Conservation (phyloP, 2,113 vertebrate species). For the Rhinogobius similis region DNA sequence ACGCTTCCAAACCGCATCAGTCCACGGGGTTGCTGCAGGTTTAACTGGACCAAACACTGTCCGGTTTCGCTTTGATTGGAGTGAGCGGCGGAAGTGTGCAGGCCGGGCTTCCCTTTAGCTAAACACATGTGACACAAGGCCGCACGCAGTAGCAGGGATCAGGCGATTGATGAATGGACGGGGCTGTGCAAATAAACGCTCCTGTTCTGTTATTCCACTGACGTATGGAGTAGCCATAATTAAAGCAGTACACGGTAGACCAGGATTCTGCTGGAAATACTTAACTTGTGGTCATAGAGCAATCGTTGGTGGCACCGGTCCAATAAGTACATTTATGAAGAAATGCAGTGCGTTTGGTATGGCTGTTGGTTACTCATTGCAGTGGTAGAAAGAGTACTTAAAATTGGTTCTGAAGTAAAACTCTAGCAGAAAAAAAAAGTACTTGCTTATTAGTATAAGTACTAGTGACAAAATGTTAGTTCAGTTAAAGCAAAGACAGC, state of each 20-base stretch:
- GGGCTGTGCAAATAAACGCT: slow-evolving; percentile 66
- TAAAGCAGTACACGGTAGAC: slow-evolving; percentile 21
- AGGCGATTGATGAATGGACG: slow-evolving; percentile 53
- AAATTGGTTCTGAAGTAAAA: too few relatives aligned
- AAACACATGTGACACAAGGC: slow-evolving; percentile 44
- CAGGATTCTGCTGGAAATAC: slow-evolving; percentile 30
- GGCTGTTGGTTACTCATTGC: neutral
- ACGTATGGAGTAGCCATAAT: slow-evolving; percentile 49
- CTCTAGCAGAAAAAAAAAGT: too few relatives aligned
- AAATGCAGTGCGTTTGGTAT: neutral
- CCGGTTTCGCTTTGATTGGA: slow-evolving; percentile 35
- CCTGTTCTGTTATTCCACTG: slow-evolving; percentile 63
- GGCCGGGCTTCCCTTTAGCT: slow-evolving; percentile 14
- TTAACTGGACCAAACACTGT: slow-evolving; percentile 53
- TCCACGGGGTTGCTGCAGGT: slow-evolving; percentile 40
- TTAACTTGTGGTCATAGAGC: slow-evolving; percentile 18
- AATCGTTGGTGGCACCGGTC: slow-evolving; percentile 11
- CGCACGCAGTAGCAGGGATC: slow-evolving; percentile 59
- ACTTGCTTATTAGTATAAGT: too few relatives aligned
- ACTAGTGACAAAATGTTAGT: too few relatives aligned
- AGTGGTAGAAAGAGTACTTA: neutral
- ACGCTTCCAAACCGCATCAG: slow-evolving; percentile 47
- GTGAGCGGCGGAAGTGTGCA: slow-evolving; percentile 5
- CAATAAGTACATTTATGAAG: slow-evolving; percentile 15
- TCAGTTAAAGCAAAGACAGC: too few relatives aligned